phyloP scores from a whole-genome alignment of 2,797 vertebrate species.

The Brachyrhaphis roseni region DNA sequence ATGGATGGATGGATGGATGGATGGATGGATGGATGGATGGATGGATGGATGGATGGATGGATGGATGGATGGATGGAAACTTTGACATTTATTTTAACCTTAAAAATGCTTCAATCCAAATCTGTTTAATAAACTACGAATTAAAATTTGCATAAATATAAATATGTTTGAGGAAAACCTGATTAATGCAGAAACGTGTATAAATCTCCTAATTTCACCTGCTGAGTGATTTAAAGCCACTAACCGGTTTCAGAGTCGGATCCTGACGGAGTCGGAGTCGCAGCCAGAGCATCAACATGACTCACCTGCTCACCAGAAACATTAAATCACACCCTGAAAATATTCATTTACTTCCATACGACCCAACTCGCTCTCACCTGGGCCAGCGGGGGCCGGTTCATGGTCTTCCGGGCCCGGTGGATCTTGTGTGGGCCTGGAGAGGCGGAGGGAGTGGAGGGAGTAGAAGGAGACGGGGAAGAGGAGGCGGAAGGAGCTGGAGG shows the following conservation, averaged over 20 bases:
- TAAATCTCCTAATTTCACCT: neutral
- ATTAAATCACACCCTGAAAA: constrained; percentile 8
- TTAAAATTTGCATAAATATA: neutral
- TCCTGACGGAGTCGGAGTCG: constrained; percentile 53
- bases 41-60: too few species aligned
- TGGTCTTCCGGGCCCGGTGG: constrained; percentile 91
- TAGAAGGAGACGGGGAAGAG: constrained; percentile 56
- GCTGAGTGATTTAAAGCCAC: constrained; percentile 19
- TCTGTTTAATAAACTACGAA: neutral
- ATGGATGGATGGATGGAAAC: neutral
- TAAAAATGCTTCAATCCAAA: neutral
- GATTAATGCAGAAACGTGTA: neutral
- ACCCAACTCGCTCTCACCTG: constrained; percentile 76
- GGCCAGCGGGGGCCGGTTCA: constrained; percentile 84
- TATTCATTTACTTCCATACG: neutral
- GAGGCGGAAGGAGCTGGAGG: constrained; percentile 54
- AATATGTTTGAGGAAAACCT: neutral
- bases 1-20: too few species aligned
- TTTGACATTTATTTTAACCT: neutral
- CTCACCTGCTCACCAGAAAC: constrained; percentile 54
- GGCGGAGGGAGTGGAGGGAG: constrained; percentile 60
- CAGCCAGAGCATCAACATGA: constrained; percentile 50
- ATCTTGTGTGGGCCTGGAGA: constrained; percentile 81
- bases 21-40: neutral
- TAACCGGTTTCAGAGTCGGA: constrained; percentile 66